phyloP scores from a whole-genome alignment of 2,113 vertebrate species.

The Montifringilla adamsi region DNA sequence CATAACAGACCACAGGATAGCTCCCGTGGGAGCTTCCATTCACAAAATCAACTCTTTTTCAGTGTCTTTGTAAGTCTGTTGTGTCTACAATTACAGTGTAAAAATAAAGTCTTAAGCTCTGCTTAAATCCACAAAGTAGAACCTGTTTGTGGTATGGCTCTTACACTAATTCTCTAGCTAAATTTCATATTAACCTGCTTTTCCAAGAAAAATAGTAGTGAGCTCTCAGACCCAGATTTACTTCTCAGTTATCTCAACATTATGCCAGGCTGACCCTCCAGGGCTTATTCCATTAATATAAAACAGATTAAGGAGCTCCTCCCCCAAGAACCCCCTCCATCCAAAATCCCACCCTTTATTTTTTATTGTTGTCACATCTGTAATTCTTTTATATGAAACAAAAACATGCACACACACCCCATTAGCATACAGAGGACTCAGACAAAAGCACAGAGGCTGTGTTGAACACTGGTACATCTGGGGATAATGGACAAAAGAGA shows the following conservation, averaged over 20 bases:
- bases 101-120: neutral
- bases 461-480: neutral
- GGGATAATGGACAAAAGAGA: neutral
- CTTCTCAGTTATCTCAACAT: neutral
- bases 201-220: neutral
- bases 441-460: neutral
- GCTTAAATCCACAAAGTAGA: neutral
- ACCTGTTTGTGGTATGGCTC: neutral
- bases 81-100: neutral
- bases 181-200: neutral
- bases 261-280: neutral
- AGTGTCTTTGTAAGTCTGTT: neutral
- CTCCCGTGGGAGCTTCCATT: neutral
- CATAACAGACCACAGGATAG: neutral
- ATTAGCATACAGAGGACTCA: neutral
- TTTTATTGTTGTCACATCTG: neutral
- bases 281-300: neutral
- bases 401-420: rapidly evolving
- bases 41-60: neutral
- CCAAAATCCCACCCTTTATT: neutral
- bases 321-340: neutral
- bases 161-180: neutral
- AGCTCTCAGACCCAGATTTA: neutral
- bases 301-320: neutral
- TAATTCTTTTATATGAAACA: neutral